Evolutionary conservation across 92 coral and sea anemone genomes (phyloP).

Genomic region (Siderastrea radians): DNA sequence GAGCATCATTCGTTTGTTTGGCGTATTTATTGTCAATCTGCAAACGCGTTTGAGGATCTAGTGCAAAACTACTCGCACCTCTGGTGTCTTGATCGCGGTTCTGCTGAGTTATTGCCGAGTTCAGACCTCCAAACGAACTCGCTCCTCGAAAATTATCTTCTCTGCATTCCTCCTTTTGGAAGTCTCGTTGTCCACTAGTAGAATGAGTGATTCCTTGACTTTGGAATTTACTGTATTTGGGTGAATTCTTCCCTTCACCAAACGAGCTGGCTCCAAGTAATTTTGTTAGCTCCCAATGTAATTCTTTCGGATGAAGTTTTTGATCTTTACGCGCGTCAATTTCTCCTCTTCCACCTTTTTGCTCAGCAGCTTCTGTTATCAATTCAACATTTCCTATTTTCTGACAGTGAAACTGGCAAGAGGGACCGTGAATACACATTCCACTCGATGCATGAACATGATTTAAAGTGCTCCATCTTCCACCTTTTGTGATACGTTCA

Average conservation of each 20-base stretch:
- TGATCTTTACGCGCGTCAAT: neutral
- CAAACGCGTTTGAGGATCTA: neutral
- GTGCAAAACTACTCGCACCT: conserved; percentile 80
- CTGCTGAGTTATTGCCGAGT: neutral
- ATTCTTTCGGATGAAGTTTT: neutral
- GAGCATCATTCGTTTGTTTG: neutral
- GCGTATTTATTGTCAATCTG: neutral
- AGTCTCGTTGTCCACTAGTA: neutral
- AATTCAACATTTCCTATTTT: neutral
- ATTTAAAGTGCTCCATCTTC: conserved; percentile 53
- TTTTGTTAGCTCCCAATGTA: neutral
- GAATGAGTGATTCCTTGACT: neutral
- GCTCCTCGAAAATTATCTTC: conserved; percentile 33
- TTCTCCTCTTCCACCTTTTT: neutral
- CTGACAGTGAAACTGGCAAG: conserved; percentile 64
- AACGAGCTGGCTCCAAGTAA: conserved; percentile 51
- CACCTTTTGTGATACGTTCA: conserved; percentile 50
- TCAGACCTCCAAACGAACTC: conserved; percentile 21
- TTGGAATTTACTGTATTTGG: neutral
- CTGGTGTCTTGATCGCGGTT: conserved; percentile 16
- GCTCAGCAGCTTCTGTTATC: neutral
- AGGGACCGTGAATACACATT: conserved; percentile 69
- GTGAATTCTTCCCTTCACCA: conserved; percentile 13
- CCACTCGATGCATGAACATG: conserved; percentile 40
- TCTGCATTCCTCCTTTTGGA: neutral